Conservation (phyloP, 2,113 vertebrate genomes). For the Puntigrus tetrazona region DNA sequence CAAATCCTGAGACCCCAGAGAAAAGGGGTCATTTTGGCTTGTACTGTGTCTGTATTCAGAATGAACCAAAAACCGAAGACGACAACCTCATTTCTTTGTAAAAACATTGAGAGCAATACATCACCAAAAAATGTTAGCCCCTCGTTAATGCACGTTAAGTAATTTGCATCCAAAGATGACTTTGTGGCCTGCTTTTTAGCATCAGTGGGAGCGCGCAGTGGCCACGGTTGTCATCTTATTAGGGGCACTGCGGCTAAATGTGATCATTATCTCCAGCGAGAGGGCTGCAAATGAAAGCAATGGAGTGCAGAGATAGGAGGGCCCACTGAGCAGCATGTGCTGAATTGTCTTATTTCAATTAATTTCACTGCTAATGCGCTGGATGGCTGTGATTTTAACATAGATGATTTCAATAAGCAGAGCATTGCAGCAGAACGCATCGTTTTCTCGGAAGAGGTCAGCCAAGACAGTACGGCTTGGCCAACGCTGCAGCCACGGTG, state of each 20-base stretch:
- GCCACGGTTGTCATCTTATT: constrained; percentile 63
- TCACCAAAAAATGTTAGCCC: constrained; percentile 37
- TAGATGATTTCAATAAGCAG: constrained; percentile 63
- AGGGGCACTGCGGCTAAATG: constrained; percentile 62
- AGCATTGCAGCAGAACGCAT: constrained; percentile 66
- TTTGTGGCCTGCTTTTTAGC: constrained; percentile 54
- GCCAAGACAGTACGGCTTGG: constrained; percentile 28
- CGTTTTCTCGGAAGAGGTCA: constrained; percentile 51
- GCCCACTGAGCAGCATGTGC: constrained; percentile 60
- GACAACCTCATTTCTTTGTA: neutral
- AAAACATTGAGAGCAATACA: constrained; percentile 36
- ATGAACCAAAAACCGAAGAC: neutral
- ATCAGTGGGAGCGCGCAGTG: constrained; percentile 43
- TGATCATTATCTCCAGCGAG: constrained; percentile 63
- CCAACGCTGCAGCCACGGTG: neutral
- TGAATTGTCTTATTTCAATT: constrained; percentile 71
- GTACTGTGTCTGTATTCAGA: neutral
- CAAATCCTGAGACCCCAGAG: neutral
- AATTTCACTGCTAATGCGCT: constrained; percentile 67
- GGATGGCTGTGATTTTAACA: constrained; percentile 66
- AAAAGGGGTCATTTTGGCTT: neutral
- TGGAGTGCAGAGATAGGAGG: constrained; percentile 59
- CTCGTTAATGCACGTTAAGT: constrained; percentile 39
- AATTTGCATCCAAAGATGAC: constrained; percentile 48
- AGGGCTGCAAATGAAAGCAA: constrained; percentile 58